phyloP scores from a whole-genome alignment of 2,888 invertebrate species.

The Drosophila austrosaltans region DNA sequence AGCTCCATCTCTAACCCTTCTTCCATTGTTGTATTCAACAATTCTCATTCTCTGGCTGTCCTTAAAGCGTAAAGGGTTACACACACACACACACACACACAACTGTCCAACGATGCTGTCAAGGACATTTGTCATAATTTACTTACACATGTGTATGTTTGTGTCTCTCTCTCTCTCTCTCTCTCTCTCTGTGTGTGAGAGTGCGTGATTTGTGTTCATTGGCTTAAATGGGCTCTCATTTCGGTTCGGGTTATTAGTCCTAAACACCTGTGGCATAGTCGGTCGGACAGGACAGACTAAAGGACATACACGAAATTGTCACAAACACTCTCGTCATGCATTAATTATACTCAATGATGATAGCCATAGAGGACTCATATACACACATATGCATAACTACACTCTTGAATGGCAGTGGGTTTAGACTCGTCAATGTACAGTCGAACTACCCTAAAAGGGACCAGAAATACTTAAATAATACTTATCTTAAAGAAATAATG shows the following conservation, averaged over 20 bases:
- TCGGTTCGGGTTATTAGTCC: constrained; percentile 67
- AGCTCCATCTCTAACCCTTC: neutral
- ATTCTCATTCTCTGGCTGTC: neutral
- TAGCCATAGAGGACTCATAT: neutral
- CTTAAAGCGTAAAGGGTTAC: constrained; percentile 59
- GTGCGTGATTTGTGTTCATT: constrained; percentile 71
- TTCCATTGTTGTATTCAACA: too few relatives aligned
- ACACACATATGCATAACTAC: neutral
- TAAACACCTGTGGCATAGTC: constrained; percentile 83
- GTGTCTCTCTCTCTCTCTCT: constrained; percentile 3
- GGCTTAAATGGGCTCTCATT: constrained; percentile 62
- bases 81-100: constrained; percentile 13
- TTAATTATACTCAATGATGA: constrained; percentile 74
- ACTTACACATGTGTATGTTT: constrained; percentile 53
- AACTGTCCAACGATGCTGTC: constrained; percentile 59
- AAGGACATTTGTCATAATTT: constrained; percentile 79
- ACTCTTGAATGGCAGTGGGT: too few relatives aligned
- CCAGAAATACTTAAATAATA: too few relatives aligned
- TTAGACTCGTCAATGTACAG: too few relatives aligned
- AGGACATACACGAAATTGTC: constrained; percentile 47
- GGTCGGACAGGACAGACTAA: constrained; percentile 37
- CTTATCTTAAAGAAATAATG: too few relatives aligned
- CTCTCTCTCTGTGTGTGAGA: constrained; percentile 12
- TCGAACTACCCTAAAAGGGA: too few relatives aligned
- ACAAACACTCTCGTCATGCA: constrained; percentile 60